A percentile compares a stretch with the other conserved stretches of the same genome.
phyloP scores from a whole-genome alignment of 2,888 invertebrate genomes.

The Chrysina gloriosa region DNA sequence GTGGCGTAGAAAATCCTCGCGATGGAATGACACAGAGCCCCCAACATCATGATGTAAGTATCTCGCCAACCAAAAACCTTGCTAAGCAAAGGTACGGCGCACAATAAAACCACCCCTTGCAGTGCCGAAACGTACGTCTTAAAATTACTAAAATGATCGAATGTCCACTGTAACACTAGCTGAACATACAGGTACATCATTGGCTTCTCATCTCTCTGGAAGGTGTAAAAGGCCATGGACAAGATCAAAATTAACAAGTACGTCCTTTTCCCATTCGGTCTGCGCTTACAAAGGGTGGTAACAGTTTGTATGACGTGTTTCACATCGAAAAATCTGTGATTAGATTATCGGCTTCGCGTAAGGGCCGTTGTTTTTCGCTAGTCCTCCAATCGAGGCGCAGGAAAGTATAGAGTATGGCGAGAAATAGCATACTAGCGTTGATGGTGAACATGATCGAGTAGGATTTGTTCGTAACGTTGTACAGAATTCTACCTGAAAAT shows the following conservation, averaged over 20 bases:
- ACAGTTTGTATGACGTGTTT: slow-evolving; percentile 75
- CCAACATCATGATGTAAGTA: slow-evolving; percentile 79
- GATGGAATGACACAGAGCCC: slow-evolving; percentile 75
- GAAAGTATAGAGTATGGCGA: slow-evolving; percentile 74
- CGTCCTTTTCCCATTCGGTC: slow-evolving; percentile 70
- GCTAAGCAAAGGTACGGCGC: slow-evolving; percentile 79
- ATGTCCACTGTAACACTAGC: slow-evolving; percentile 78
- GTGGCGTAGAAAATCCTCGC: slow-evolving; percentile 78
- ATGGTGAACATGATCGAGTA: slow-evolving; percentile 80
- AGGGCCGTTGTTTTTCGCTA: slow-evolving; percentile 71
- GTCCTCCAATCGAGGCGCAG: slow-evolving; percentile 80
- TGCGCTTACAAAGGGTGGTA: slow-evolving; percentile 70
- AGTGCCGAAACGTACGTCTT: slow-evolving; percentile 76
- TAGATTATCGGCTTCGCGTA: slow-evolving; percentile 69
- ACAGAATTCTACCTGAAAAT: slow-evolving; percentile 56
- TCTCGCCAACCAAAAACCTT: slow-evolving; percentile 76
- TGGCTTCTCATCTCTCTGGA: slow-evolving; percentile 84
- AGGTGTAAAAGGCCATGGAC: slow-evolving; percentile 83
- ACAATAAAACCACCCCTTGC: slow-evolving; percentile 77
- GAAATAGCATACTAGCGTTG: slow-evolving; percentile 72
- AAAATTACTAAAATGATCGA: slow-evolving; percentile 77
- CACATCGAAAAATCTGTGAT: slow-evolving; percentile 79
- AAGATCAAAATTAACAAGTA: slow-evolving; percentile 77
- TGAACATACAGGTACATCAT: slow-evolving; percentile 81
- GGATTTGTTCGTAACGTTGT: slow-evolving; percentile 71